phyloP scores from a whole-genome alignment of 2,888 invertebrate species.

The Caenorhabditis sp. region DNA sequence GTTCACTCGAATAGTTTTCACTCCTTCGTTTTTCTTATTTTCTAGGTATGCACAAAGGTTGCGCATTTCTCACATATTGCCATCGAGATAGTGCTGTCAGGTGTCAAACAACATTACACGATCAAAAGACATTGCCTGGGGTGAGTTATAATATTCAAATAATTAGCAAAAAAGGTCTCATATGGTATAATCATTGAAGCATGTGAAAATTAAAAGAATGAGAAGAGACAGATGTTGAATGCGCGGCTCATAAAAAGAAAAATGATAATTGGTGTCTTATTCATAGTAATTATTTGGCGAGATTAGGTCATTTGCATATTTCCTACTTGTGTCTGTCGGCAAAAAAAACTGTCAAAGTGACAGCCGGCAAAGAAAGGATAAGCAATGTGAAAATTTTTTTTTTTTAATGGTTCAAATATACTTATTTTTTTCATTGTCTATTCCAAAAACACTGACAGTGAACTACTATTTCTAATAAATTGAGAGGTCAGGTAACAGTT shows the following conservation, averaged over 20 bases:
- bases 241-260: neutral
- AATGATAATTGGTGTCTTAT: neutral
- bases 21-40: neutral
- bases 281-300: neutral
- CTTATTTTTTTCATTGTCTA: too few species aligned
- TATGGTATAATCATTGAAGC: neutral
- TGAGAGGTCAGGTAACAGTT: too few species aligned
- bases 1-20: slow-evolving; percentile 9
- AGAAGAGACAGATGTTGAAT: slow-evolving; percentile 1
- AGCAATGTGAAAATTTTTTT: too few species aligned
- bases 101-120: slow-evolving; percentile 92
- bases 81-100: slow-evolving; percentile 91
- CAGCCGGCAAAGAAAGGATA: too few species aligned
- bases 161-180: neutral
- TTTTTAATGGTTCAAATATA: too few species aligned
- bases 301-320: neutral
- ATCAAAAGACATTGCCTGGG: slow-evolving; percentile 97
- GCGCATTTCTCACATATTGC: slow-evolving; percentile 98
- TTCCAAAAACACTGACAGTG: too few species aligned
- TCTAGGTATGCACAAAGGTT: slow-evolving; percentile 91
- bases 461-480: too few species aligned
- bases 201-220: neutral
- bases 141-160: slow-evolving; percentile 77
- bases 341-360: too few species aligned
- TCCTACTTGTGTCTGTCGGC: too few species aligned